Evolutionary conservation across 2,113 vertebrate species (phyloP).

Genomic region (Chiloscyllium plagiosum): DNA sequence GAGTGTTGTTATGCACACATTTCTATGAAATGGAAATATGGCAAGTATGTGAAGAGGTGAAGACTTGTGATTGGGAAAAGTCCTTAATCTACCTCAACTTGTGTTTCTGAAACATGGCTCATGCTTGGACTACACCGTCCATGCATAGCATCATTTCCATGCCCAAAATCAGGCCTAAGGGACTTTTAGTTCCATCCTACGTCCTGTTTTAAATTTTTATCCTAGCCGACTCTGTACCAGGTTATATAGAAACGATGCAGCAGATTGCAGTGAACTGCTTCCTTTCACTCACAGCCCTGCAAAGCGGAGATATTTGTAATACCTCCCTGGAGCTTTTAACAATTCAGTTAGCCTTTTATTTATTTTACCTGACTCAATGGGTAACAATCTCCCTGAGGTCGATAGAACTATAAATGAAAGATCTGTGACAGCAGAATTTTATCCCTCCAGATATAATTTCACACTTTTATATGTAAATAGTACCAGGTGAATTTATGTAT

Average conservation of each 20-base stretch:
- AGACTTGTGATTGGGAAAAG: no score
- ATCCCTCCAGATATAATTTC: conserved; percentile 9
- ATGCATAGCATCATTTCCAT: not conserved
- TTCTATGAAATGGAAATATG: no score
- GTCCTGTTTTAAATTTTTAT: not conserved
- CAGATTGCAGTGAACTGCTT: not conserved
- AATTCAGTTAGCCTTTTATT: conserved; percentile 8
- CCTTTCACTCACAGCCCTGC: not conserved
- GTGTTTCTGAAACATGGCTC: not conserved
- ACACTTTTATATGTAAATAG: not conserved
- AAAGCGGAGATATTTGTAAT: not conserved
- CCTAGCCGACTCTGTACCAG: not conserved
- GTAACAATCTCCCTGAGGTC: conserved; percentile 9
- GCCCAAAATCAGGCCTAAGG: not conserved
- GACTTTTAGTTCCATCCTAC: not conserved
- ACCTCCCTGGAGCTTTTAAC: not conserved
- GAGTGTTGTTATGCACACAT: no score
- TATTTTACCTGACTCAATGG: conserved; percentile 5
- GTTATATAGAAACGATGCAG: not conserved
- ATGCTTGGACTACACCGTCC: not conserved
- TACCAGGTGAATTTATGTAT: not conserved
- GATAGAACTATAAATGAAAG: not conserved
- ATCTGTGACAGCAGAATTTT: not conserved
- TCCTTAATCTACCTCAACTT: no score
- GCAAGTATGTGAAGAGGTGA: no score